Base-by-base conservation (phyloP, 2,113 vertebrate species). In the Erpornis zantholeuca region DNA sequence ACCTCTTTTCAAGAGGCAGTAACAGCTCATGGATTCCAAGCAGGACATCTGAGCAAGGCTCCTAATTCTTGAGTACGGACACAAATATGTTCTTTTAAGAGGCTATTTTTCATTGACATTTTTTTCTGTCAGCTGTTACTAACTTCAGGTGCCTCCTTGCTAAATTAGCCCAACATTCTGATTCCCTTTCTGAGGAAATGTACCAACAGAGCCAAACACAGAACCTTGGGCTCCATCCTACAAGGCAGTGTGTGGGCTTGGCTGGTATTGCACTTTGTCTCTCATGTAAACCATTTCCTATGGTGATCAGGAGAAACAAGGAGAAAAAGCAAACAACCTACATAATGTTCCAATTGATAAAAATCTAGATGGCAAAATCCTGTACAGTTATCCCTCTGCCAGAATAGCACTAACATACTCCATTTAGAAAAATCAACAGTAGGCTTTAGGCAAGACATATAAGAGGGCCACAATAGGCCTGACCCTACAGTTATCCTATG, bases 401-500 rank as follows among this genome's bases (percentile, higher is more conserved):
- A 70, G 79, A 93, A 77, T 13, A 90, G 7, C 59, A 38, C 76
- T 90, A 88, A 83, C 54, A 66, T 54, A 66, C 22, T 64, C 68
- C 71, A 29, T 77, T 94, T 42, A 73, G 86, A 94, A 96, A 88
- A 63, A 94, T 86, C 94, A 95, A 93, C 82, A 78, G 71, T 73
- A 82, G 86, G 92, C 88, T 95, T 92, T 78, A 95, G 95, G 91
- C 76, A 81, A 96, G 90, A 93, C 56, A 56, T 93, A 70, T 86
- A 80, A 81, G 64, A 86, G 35, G 21, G 79, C 86, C 94, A 93
- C 92, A 92, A 27, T 86, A 93, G 92, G 71, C 88, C 90, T 97
- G 96, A 95, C 96, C 92, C 82, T 92, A 94, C 68, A 90, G 91
- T 97, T 97, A 95, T 90, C 86, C 86, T 86, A 90, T 93, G 94